Evolutionary conservation across 2,113 vertebrate species (phyloP).

Genomic region (Cheilinus undulatus): DNA sequence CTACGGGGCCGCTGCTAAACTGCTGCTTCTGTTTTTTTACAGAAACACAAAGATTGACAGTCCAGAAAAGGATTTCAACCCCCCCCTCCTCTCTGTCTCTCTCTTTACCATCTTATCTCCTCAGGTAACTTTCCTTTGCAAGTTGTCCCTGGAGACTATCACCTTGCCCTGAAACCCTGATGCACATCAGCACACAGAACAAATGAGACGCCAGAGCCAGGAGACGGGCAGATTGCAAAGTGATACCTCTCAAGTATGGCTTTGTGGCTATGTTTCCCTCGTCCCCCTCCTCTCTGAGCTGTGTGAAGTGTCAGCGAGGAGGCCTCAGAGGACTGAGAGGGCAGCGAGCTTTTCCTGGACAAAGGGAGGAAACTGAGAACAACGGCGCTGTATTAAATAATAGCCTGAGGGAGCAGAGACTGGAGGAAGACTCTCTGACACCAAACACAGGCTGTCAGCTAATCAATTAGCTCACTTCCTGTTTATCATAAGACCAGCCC

Average conservation of each 20-base stretch:
- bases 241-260: slow-evolving; percentile 79
- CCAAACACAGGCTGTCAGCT: slow-evolving; percentile 59
- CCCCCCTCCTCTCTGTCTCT: no score
- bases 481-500: slow-evolving; percentile 53
- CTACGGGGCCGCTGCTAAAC: slow-evolving; percentile 60
- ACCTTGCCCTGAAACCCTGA: slow-evolving; percentile 78
- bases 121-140: slow-evolving; percentile 78
- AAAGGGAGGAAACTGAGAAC: slow-evolving; percentile 73
- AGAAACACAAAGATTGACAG: slow-evolving; percentile 67
- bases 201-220: slow-evolving; percentile 78
- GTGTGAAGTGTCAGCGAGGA: slow-evolving; percentile 77
- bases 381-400: slow-evolving; percentile 76
- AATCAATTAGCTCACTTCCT: slow-evolving; percentile 76
- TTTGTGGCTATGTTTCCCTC: slow-evolving; percentile 68
- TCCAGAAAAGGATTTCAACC: slow-evolving; percentile 41
- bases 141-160: slow-evolving; percentile 78
- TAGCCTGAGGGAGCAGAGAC: slow-evolving; percentile 60
- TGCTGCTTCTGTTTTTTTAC: slow-evolving; percentile 34
- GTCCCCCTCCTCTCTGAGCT: slow-evolving; percentile 57
- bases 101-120: slow-evolving; percentile 72
- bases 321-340: slow-evolving; percentile 69
- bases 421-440: slow-evolving; percentile 57
- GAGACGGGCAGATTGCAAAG: slow-evolving; percentile 79
- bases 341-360: slow-evolving; percentile 75
- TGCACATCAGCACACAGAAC: slow-evolving; percentile 80